phyloP scores from a whole-genome alignment of 2,797 vertebrate genomes.

The Taeniopygia guttata region DNA sequence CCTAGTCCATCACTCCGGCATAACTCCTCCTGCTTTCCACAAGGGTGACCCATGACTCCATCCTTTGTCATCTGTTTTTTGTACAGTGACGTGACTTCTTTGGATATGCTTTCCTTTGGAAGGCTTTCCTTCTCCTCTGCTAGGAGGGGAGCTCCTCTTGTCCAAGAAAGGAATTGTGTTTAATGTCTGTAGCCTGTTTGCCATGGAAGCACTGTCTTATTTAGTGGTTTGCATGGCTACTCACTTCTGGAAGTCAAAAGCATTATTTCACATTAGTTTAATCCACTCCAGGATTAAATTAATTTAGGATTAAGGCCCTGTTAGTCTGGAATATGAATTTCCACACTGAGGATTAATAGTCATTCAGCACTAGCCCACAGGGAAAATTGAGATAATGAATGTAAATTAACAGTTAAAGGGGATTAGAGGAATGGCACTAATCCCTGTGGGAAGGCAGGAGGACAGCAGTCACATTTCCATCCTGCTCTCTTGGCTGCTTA shows the following conservation, averaged over 20 bases:
- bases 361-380: background rate
- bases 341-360: background rate
- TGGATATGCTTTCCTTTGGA: too few relatives aligned
- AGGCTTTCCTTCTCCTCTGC: background rate
- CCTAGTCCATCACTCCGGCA: background rate
- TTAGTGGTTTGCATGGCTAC: background rate
- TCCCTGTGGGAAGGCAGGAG: conserved; percentile 5
- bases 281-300: background rate
- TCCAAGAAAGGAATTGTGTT: background rate
- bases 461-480: background rate
- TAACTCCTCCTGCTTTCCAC: background rate
- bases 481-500: background rate
- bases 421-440: background rate
- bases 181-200: background rate
- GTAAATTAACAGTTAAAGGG: background rate
- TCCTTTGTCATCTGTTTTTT: background rate
- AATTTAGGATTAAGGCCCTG: background rate
- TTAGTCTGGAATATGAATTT: background rate
- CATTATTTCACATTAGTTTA: conserved; percentile 1
- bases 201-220: background rate
- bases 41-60: background rate
- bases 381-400: conserved; percentile 6
- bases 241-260: background rate
- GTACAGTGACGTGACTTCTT: background rate
- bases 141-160: background rate